Evolutionary conservation across 2,797 vertebrate genomes (phyloP).

Genomic region (Anabacerthia variegaticeps): DNA sequence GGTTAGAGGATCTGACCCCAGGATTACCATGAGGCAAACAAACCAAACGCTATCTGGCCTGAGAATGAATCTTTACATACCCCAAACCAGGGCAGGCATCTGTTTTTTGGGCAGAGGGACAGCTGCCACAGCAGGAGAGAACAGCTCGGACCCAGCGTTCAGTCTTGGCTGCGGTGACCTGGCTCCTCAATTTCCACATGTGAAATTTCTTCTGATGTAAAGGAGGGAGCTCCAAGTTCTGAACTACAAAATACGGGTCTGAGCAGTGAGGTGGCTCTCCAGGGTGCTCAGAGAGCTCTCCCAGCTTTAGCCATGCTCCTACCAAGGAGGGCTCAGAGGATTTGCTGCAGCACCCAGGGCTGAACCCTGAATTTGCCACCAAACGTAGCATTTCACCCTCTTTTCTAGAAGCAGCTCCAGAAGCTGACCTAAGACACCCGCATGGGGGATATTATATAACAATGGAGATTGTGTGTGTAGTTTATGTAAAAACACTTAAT

Average conservation of each 20-base stretch:
- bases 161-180: not conserved
- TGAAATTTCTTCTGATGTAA: not conserved
- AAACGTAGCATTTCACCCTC: not conserved
- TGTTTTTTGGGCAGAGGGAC: constrained; percentile 56
- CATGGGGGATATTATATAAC: not conserved
- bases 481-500: constrained; percentile 62
- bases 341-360: not conserved
- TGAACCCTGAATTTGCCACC: not conserved
- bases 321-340: not conserved
- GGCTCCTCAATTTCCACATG: not conserved
- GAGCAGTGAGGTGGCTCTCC: not conserved
- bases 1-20: not conserved
- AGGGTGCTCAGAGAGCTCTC: not conserved
- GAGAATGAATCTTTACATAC: not conserved
- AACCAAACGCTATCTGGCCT: not conserved
- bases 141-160: not conserved
- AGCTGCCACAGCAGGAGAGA: constrained; percentile 26
- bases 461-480: not conserved
- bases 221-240: rapidly evolving
- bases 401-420: not conserved
- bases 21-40: not conserved
- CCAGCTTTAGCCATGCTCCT: not conserved
- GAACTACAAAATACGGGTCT: not conserved
- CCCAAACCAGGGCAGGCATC: not conserved
- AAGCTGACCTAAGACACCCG: not conserved